Conservation (phyloP, 2,888 invertebrate species). For the Mythimna vitellina region DNA sequence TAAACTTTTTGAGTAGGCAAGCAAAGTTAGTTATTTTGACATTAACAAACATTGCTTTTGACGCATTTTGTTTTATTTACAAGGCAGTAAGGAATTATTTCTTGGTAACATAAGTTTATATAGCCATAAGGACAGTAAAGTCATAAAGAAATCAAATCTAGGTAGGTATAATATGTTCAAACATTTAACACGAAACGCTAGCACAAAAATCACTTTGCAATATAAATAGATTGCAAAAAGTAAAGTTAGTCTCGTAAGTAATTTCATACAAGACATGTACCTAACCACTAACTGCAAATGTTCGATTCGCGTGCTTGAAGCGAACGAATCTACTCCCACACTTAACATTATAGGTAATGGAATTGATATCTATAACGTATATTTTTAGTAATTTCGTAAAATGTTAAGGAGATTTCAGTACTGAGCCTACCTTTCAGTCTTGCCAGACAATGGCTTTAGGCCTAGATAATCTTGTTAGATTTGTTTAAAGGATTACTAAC, state of each 20-base stretch:
- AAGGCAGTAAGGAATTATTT: too few species aligned
- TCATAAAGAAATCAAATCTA: background rate
- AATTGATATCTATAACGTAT: constrained; percentile 44
- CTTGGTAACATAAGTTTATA: background rate
- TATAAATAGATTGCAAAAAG: constrained; percentile 33
- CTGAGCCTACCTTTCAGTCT: background rate
- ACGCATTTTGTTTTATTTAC: background rate
- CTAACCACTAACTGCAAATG: constrained; percentile 62
- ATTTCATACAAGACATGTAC: constrained; percentile 51
- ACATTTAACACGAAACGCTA: background rate
- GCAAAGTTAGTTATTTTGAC: background rate
- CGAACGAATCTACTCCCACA: constrained; percentile 46
- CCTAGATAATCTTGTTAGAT: background rate
- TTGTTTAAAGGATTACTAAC: background rate
- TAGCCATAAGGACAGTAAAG: background rate
- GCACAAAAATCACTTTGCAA: constrained; percentile 18
- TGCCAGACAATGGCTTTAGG: background rate
- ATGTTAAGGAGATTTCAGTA: constrained; percentile 2
- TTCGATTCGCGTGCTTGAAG: constrained; percentile 62
- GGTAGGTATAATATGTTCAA: background rate
- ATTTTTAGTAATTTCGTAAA: constrained; percentile 22
- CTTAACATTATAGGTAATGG: constrained; percentile 55
- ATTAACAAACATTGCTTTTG: background rate
- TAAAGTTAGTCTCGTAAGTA: constrained; percentile 36
- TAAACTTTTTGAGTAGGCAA: background rate